phyloP scores from a whole-genome alignment of 1,140 invertebrate species.

The Penaeus japonicus region DNA sequence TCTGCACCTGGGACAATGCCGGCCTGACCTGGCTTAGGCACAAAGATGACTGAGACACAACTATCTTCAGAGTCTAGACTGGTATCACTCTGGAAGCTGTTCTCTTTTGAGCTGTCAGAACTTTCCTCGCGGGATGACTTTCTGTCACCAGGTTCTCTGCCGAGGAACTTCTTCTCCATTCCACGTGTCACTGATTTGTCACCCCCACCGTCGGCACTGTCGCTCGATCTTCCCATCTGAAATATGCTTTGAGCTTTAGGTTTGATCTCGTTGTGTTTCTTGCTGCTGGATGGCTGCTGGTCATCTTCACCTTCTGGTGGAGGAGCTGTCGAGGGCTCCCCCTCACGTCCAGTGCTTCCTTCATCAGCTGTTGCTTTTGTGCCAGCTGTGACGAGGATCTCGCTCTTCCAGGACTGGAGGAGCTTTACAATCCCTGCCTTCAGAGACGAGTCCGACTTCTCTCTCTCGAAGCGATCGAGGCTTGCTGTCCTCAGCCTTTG shows the following conservation, averaged over 20 bases:
- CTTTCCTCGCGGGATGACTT: slow-evolving; percentile 81
- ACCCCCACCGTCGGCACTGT: slow-evolving; percentile 10
- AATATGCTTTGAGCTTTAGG: slow-evolving; percentile 28
- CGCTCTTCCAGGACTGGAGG: slow-evolving; percentile 59
- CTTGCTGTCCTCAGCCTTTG: slow-evolving; percentile 66
- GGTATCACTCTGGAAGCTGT: slow-evolving; percentile 89
- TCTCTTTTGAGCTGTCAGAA: slow-evolving; percentile 86
- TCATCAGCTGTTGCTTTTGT: slow-evolving; percentile 11
- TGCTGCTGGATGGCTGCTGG: not conserved
- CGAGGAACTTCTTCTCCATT: slow-evolving; percentile 47
- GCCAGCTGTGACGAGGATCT: slow-evolving; percentile 46
- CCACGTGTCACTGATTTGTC: slow-evolving; percentile 32
- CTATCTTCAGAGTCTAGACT: slow-evolving; percentile 92
- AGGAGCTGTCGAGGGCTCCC: not conserved
- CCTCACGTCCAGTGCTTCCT: not conserved
- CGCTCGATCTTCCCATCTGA: slow-evolving; percentile 28
- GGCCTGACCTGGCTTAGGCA: slow-evolving; percentile 73
- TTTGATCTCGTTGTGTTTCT: slow-evolving; percentile 29
- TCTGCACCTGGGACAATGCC: slow-evolving; percentile 20
- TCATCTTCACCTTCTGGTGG: not conserved
- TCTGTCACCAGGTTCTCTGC: slow-evolving; percentile 65
- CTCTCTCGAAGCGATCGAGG: slow-evolving; percentile 58
- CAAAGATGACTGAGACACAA: slow-evolving; percentile 88
- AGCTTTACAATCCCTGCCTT: slow-evolving; percentile 58
- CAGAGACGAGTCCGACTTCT: slow-evolving; percentile 52